Conservation (phyloP, 2,888 invertebrate genomes). For the Venusia cambrica region DNA sequence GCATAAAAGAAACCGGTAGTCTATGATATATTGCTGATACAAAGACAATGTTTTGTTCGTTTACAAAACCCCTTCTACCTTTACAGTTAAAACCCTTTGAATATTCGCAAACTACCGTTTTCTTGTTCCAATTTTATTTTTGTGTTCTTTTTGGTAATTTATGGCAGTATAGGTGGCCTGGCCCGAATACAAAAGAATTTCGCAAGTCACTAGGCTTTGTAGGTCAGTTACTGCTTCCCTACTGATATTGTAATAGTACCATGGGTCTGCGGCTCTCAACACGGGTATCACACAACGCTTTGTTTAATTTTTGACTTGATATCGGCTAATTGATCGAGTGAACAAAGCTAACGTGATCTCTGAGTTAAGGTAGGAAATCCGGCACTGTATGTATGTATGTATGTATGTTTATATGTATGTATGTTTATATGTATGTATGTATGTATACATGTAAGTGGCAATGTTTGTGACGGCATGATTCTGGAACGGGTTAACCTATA, state of each 20-base stretch:
- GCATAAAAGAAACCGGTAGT: slow-evolving; percentile 28
- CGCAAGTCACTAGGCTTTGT: slow-evolving; percentile 74
- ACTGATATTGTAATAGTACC: slow-evolving; percentile 45
- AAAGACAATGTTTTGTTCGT: slow-evolving; percentile 36
- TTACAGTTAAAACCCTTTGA: slow-evolving; percentile 49
- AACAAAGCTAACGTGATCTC: too few species aligned
- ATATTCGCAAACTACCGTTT: slow-evolving; percentile 65
- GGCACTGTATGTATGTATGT: too few species aligned
- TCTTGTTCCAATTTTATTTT: slow-evolving; percentile 58
- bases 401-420: too few species aligned
- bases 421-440: too few species aligned
- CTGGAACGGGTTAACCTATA: too few species aligned
- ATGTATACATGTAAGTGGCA: too few species aligned
- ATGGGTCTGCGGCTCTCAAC: slow-evolving; percentile 46
- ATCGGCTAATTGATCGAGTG: too few species aligned
- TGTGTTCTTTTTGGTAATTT: slow-evolving; percentile 56
- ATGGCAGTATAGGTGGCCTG: slow-evolving; percentile 64
- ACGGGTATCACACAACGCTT: too few species aligned
- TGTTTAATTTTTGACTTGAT: too few species aligned
- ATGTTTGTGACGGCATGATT: too few species aligned
- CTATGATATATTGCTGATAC: slow-evolving; percentile 42
- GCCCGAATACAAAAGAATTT: slow-evolving; percentile 48
- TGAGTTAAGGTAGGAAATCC: too few species aligned
- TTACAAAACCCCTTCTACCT: slow-evolving; percentile 57
- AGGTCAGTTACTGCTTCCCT: slow-evolving; percentile 64